These are phyloP conservation scores for Slavum lentiscoides DNA, from an alignment of 2,888 invertebrate genomes.

Conservation along the genomic window DNA sequence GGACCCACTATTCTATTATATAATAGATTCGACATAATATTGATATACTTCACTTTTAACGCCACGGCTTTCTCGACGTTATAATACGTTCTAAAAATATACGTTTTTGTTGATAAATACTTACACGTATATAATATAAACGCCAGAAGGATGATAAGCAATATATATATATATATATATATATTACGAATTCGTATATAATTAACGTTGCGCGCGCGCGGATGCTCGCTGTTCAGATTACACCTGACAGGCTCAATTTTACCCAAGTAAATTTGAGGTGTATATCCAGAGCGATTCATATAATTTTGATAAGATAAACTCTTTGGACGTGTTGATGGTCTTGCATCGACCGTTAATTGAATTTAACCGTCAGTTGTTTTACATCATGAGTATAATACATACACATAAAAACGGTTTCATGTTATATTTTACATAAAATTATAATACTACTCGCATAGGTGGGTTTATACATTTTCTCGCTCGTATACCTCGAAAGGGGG, in stretches of 20 bases:
- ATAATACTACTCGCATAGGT: no score
- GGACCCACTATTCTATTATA: no score
- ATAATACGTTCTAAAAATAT: no score
- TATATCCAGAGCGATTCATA: neutral
- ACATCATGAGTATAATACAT: neutral
- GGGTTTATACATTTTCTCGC: no score
- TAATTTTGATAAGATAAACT: conserved; percentile 29
- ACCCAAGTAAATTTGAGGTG: conserved; percentile 19
- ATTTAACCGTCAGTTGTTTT: conserved; percentile 23
- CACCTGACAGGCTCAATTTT: conserved; percentile 34
- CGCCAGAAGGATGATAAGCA: neutral
- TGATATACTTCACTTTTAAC: no score
- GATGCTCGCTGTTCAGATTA: conserved; percentile 5
- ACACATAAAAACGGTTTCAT: neutral
- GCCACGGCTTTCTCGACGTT: no score
- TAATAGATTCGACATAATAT: no score
- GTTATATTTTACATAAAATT: no score
- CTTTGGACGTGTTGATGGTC: conserved; percentile 27
- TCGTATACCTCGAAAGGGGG: no score
- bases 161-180: no score
- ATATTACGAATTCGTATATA: neutral
- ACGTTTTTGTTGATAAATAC: no score
- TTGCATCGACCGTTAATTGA: conserved; percentile 23
- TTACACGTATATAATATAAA: neutral
- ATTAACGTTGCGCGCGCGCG: conserved; percentile 15